phyloP scores from a whole-genome alignment of 2,113 vertebrate species.

The Bolborhynchus lineola region DNA sequence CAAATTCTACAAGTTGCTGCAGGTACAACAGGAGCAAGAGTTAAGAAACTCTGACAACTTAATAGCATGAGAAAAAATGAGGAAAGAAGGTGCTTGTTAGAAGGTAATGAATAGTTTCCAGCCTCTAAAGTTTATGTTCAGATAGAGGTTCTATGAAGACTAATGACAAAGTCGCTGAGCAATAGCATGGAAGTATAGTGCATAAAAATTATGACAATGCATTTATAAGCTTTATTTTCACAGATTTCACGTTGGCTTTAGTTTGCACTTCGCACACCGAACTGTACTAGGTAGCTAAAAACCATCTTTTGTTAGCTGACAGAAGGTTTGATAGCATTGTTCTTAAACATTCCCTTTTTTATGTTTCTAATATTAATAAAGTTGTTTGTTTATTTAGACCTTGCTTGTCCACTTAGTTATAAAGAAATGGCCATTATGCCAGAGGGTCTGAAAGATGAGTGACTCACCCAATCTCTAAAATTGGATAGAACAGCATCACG shows the following conservation, averaged over 20 bases:
- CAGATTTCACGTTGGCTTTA: neutral
- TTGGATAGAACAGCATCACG: neutral
- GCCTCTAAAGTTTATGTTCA: neutral
- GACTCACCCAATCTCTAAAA: neutral
- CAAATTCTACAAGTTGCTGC: neutral
- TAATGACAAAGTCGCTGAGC: neutral
- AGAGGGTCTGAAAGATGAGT: neutral
- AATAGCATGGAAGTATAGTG: neutral
- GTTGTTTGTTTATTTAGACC: neutral
- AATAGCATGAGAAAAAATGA: neutral
- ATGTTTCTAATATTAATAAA: neutral
- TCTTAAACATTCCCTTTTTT: neutral
- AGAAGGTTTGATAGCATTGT: neutral
- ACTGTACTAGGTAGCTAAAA: neutral
- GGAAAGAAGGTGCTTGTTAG: neutral
- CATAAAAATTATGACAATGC: neutral
- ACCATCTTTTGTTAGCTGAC: neutral
- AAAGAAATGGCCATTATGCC: neutral
- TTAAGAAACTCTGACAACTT: neutral
- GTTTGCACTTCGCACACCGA: neutral
- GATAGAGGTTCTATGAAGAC: neutral
- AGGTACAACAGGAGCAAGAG: neutral
- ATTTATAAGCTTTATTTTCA: neutral
- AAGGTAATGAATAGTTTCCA: neutral
- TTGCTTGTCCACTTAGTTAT: neutral